phyloP scores from a whole-genome alignment of 2,113 vertebrate genomes.

The Desmodus rotundus region DNA sequence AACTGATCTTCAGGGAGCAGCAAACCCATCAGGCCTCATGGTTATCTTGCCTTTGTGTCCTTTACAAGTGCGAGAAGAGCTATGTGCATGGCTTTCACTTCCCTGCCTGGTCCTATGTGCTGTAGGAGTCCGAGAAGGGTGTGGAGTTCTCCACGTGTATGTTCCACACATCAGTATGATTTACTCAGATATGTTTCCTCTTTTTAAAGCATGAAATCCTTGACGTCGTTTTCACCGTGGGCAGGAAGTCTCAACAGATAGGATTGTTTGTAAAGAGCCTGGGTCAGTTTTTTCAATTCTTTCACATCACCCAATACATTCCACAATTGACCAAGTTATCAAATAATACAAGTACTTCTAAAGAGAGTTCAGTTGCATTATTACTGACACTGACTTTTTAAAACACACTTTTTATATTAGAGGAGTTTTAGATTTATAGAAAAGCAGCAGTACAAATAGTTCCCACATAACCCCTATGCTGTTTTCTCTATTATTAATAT shows the following conservation, averaged over 20 bases:
- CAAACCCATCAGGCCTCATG: not conserved
- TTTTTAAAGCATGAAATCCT: not conserved
- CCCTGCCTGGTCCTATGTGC: not conserved
- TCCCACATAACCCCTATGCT: not conserved
- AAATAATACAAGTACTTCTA: not conserved
- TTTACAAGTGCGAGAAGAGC: not conserved
- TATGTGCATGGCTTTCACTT: not conserved
- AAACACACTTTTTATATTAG: not conserved
- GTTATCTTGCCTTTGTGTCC: not conserved
- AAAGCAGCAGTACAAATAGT: not conserved
- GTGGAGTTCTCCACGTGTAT: not conserved
- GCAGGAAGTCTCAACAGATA: not conserved
- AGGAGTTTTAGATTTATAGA: not conserved
- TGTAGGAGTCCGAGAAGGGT: not conserved
- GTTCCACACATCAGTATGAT: not conserved
- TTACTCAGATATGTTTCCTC: not conserved
- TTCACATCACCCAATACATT: not conserved
- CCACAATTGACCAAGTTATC: not conserved
- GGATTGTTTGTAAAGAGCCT: not conserved
- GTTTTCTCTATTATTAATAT: not conserved
- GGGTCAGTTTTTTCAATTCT: not conserved
- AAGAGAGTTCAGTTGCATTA: not conserved
- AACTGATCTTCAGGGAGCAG: constrained; percentile 8
- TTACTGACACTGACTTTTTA: not conserved
- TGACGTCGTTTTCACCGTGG: not conserved